Conservation (phyloP, 2,113 vertebrate species). For the Oreochromis spilurus region DNA sequence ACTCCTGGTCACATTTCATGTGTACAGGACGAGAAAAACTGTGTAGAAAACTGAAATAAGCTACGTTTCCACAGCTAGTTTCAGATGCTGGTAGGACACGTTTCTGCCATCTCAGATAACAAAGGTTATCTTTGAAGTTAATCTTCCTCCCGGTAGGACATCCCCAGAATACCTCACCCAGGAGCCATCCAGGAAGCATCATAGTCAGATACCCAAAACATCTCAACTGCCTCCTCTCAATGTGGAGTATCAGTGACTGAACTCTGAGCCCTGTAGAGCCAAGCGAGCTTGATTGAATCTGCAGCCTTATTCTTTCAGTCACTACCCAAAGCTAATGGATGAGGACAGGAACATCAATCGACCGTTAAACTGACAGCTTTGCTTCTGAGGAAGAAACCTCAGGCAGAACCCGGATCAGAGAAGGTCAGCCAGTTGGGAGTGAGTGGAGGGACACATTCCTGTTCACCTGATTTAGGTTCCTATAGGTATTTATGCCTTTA, state of each 20-base stretch:
- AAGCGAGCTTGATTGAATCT: not conserved
- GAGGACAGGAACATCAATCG: not conserved
- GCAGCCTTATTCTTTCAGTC: not conserved
- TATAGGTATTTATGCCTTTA: fast-evolving
- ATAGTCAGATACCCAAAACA: not conserved
- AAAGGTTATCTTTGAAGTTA: too few relatives aligned
- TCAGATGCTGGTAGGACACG: too few relatives aligned
- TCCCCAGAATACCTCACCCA: not conserved
- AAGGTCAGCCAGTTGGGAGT: fast-evolving
- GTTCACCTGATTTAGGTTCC: not conserved
- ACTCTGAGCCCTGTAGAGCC: not conserved
- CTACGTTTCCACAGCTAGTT: too few relatives aligned
- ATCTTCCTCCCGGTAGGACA: not conserved
- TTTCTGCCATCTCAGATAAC: too few relatives aligned
- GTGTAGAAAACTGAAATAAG: too few relatives aligned
- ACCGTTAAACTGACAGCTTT: not conserved
- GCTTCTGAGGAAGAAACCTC: not conserved
- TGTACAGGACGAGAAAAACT: too few relatives aligned
- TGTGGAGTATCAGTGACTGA: not conserved
- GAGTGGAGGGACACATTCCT: not conserved
- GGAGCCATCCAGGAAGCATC: not conserved
- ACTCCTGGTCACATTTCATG: too few relatives aligned
- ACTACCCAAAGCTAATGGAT: not conserved
- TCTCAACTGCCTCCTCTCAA: not conserved
- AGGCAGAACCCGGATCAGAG: not conserved